These are phyloP conservation scores for Tribolium castaneum DNA, from an alignment of 1,140 invertebrate species.

Conservation along the genomic window DNA sequence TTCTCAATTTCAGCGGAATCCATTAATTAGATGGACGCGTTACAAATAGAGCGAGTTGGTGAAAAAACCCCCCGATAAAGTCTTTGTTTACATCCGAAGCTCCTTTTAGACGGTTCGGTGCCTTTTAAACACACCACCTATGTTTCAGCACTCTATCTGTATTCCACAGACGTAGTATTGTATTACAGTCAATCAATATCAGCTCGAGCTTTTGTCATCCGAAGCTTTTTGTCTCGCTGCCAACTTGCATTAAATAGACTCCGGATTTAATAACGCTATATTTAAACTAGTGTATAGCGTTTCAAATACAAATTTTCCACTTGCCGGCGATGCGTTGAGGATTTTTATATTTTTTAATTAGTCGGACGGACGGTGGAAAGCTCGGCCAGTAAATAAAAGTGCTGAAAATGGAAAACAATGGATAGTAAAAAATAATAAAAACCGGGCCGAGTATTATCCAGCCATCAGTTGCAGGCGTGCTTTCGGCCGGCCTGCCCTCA, in stretches of 20 bases:
- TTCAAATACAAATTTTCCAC: slow-evolving; percentile 27
- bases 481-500: slow-evolving; percentile 37
- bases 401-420: slow-evolving; percentile 53
- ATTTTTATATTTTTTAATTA: slow-evolving; percentile 45
- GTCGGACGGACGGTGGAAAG: slow-evolving; percentile 13
- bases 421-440: slow-evolving; percentile 52
- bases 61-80: slow-evolving; percentile 23
- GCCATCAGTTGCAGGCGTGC: slow-evolving; percentile 57
- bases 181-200: slow-evolving; percentile 50
- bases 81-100: slow-evolving; percentile 44
- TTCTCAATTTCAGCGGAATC: slow-evolving; percentile 25
- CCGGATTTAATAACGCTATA: slow-evolving; percentile 39
- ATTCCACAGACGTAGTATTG: slow-evolving; percentile 45
- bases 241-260: slow-evolving; percentile 49
- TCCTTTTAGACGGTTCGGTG: slow-evolving; percentile 42
- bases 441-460: slow-evolving; percentile 53
- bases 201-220: slow-evolving; percentile 45
- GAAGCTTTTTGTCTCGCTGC: slow-evolving; percentile 48
- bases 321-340: background rate
- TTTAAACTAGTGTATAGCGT: background rate
- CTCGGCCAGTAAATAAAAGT: slow-evolving; percentile 47
- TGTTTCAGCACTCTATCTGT: slow-evolving; percentile 41
- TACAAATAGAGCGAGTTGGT: slow-evolving; percentile 28
- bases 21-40: slow-evolving; percentile 31
- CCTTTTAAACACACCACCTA: slow-evolving; percentile 46